These are phyloP conservation scores for Campylomormyrus numenius DNA, from an alignment of 2,113 vertebrate species.

Conservation along the genomic window DNA sequence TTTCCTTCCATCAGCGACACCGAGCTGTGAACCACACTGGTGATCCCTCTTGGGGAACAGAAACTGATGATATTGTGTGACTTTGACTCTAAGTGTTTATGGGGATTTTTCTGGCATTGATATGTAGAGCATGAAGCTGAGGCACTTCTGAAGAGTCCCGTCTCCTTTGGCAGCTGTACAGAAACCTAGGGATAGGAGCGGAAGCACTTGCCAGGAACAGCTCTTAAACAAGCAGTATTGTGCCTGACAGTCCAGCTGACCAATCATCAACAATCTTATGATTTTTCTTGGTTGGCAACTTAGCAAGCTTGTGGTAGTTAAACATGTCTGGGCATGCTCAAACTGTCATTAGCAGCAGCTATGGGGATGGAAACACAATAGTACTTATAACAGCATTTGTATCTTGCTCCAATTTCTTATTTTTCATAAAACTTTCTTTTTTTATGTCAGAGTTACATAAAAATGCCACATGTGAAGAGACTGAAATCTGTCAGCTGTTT, in stretches of 20 bases:
- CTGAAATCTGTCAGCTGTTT: background rate
- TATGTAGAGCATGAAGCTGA: background rate
- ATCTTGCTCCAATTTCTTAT: background rate
- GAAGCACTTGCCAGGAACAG: background rate
- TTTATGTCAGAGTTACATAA: background rate
- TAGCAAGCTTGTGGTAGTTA: background rate
- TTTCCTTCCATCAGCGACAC: background rate
- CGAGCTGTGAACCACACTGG: background rate
- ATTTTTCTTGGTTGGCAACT: background rate
- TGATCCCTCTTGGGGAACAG: background rate
- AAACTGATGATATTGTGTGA: background rate
- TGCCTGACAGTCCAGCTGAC: background rate
- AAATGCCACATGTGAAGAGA: background rate
- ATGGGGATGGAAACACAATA: background rate
- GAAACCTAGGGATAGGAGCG: background rate
- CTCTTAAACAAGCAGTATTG: background rate
- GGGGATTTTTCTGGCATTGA: background rate
- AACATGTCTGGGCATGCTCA: constrained; percentile 1
- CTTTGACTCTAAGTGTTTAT: background rate
- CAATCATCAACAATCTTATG: background rate
- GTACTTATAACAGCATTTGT: background rate
- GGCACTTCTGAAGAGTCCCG: background rate
- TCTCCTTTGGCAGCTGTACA: background rate
- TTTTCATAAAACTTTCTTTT: background rate
- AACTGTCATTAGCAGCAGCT: background rate